These are phyloP conservation scores for Clepsis dumicolana DNA, from an alignment of 2,888 invertebrate genomes.

Conservation along the genomic window DNA sequence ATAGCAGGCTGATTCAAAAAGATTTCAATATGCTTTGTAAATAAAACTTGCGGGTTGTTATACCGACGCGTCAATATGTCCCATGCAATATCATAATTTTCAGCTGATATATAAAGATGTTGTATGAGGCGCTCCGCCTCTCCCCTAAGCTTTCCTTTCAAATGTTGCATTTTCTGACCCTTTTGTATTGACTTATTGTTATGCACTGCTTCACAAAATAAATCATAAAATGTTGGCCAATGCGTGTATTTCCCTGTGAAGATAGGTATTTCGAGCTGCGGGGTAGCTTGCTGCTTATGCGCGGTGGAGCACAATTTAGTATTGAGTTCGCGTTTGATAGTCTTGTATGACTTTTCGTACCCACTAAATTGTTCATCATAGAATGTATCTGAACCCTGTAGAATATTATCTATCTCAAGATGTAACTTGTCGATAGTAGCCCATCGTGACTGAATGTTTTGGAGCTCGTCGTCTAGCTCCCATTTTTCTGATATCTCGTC, in stretches of 20 bases:
- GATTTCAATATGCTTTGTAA: constrained; percentile 26
- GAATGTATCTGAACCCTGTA: not conserved
- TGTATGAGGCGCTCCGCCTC: not conserved
- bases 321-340: too few species aligned
- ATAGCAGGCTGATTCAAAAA: not conserved
- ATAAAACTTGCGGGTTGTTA: constrained; percentile 34
- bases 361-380: not conserved
- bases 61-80: constrained; percentile 34
- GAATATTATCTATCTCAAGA: constrained; percentile 5
- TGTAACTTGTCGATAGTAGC: not conserved
- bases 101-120: constrained; percentile 25
- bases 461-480: not conserved
- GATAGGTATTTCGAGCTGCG: too few species aligned
- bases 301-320: too few species aligned
- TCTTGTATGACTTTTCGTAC: not conserved
- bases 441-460: constrained; percentile 1
- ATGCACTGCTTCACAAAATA: not conserved
- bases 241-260: too few species aligned
- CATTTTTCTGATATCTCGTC: constrained; percentile 4
- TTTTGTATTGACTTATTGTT: not conserved
- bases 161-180: constrained; percentile 1
- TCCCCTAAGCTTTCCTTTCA: not conserved
- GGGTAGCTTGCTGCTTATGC: too few species aligned
- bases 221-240: not conserved
- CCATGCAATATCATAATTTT: constrained; percentile 36